Conservation (phyloP, 2,797 vertebrate genomes). For the Sparidentex hasta region DNA sequence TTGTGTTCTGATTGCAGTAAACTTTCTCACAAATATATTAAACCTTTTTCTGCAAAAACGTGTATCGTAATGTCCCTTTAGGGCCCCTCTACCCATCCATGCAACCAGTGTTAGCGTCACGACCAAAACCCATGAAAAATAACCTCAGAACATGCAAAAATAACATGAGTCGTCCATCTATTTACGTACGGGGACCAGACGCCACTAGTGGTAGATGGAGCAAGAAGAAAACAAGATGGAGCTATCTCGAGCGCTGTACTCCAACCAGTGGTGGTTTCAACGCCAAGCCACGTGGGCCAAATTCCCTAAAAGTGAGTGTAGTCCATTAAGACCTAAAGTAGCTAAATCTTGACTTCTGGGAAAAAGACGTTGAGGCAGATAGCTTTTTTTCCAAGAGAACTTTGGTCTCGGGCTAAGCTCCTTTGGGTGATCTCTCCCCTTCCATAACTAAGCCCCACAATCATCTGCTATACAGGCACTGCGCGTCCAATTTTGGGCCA, state of each 20-base stretch:
- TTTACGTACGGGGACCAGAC: neutral
- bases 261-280: neutral
- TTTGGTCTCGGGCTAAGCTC: conserved; percentile 48
- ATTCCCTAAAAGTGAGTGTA: neutral
- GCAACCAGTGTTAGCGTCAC: neutral
- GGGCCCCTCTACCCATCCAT: no score
- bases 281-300: neutral
- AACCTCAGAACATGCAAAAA: neutral
- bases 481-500: conserved; percentile 6
- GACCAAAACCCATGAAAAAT: neutral
- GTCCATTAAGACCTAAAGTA: conserved; percentile 27
- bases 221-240: neutral
- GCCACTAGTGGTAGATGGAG: neutral
- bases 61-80: neutral
- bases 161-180: no score
- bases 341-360: conserved; percentile 32
- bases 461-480: conserved; percentile 23
- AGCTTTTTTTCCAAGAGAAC: conserved; percentile 6
- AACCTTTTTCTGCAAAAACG: no score
- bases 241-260: neutral
- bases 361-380: conserved; percentile 25
- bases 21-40: no score
- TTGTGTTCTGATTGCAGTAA: no score
- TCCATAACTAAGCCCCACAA: conserved; percentile 57
- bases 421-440: conserved; percentile 53